Evolutionary conservation across 2,888 invertebrate species (phyloP).

Genomic region (Tribolium freemani): DNA sequence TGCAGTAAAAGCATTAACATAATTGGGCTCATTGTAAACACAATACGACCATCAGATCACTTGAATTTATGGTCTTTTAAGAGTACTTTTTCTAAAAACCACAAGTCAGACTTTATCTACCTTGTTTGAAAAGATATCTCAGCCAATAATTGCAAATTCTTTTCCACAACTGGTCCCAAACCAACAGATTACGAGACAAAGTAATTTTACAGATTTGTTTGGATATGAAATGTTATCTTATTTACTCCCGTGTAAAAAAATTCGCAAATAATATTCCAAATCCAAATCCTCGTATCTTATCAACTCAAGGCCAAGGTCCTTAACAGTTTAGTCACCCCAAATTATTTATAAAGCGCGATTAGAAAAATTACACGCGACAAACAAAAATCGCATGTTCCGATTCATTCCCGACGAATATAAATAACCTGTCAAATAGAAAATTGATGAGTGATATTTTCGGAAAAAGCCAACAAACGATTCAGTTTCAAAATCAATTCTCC

Average conservation of each 20-base stretch:
- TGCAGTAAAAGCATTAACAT: too few species aligned
- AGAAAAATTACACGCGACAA: neutral
- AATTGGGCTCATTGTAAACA: too few species aligned
- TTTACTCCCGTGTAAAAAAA: neutral
- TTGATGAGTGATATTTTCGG: neutral
- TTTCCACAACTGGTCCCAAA: too few species aligned
- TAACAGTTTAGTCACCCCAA: neutral
- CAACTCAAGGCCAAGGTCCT: neutral
- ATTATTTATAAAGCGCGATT: neutral
- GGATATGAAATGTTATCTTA: neutral
- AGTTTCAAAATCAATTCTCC: too few species aligned
- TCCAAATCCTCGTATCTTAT: neutral
- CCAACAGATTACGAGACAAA: too few species aligned
- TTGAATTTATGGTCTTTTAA: too few species aligned
- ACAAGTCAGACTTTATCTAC: too few species aligned
- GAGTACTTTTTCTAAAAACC: too few species aligned
- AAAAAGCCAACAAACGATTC: neutral
- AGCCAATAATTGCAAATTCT: too few species aligned
- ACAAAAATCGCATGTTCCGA: neutral
- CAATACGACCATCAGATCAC: too few species aligned
- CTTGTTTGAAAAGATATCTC: too few species aligned
- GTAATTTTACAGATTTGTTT: neutral
- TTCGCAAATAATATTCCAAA: neutral
- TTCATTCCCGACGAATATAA: neutral
- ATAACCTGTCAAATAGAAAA: neutral